These are phyloP conservation scores for Galaxias olidus DNA, from an alignment of 2,797 vertebrate genomes.

Conservation along the genomic window DNA sequence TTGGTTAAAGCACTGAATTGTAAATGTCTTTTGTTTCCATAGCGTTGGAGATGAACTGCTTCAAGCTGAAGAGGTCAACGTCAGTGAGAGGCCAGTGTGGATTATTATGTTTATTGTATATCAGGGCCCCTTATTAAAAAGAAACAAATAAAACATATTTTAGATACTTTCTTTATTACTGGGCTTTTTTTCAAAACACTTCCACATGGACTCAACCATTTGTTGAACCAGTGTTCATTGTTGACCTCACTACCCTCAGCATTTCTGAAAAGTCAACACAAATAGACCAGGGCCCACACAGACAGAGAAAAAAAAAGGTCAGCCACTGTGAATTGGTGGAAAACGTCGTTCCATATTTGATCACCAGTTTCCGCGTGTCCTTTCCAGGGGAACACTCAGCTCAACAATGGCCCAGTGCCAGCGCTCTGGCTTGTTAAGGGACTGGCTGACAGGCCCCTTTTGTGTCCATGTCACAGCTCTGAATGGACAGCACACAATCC, in stretches of 20 bases:
- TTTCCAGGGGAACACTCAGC: slow-evolving; percentile 38
- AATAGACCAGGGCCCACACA: neutral
- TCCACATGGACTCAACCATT: too few species aligned
- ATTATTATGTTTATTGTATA: neutral
- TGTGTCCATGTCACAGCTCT: slow-evolving; percentile 48
- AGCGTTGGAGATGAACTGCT: neutral
- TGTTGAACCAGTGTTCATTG: too few species aligned
- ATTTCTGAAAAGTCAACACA: too few species aligned
- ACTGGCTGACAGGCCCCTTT: slow-evolving; percentile 36
- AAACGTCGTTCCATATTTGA: slow-evolving; percentile 43
- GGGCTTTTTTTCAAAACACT: too few species aligned
- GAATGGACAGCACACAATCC: slow-evolving; percentile 58
- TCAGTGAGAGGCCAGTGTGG: slow-evolving; percentile 1
- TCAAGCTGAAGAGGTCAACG: slow-evolving; percentile 1
- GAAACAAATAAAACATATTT: too few species aligned
- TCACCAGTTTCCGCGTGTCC: slow-evolving; percentile 38
- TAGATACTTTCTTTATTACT: too few species aligned
- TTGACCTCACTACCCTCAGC: too few species aligned
- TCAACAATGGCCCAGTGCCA: slow-evolving; percentile 51
- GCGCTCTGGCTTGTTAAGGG: slow-evolving; percentile 41
- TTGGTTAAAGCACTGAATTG: neutral
- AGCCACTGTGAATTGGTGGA: slow-evolving; percentile 27
- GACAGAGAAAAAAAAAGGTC: neutral
- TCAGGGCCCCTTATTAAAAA: too few species aligned
- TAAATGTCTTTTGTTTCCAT: neutral